These are phyloP conservation scores for Acronicta psi DNA, from an alignment of 2,888 invertebrate genomes.

Conservation along the genomic window DNA sequence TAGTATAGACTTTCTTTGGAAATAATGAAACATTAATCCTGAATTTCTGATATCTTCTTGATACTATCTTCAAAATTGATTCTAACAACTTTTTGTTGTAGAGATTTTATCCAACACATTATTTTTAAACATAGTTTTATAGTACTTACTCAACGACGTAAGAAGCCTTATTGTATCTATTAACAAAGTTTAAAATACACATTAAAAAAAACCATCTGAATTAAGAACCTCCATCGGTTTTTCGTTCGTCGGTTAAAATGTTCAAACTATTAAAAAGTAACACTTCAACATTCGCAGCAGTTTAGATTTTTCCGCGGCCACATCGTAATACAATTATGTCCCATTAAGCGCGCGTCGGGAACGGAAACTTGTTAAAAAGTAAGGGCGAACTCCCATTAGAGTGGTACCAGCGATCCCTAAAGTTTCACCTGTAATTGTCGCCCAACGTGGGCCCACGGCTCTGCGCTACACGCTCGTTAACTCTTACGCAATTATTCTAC, in stretches of 20 bases:
- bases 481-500: conserved; percentile 55
- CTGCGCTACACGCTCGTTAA: conserved; percentile 59
- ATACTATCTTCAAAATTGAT: background rate
- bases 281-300: conserved; percentile 9
- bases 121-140: too few relatives aligned
- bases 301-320: conserved; percentile 44
- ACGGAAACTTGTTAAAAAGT: conserved; percentile 83
- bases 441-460: conserved; percentile 27
- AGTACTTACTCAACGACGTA: too few relatives aligned
- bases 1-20: conserved; percentile 17
- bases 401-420: conserved; percentile 64
- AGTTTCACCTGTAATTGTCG: conserved; percentile 72
- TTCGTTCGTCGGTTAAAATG: too few relatives aligned
- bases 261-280: conserved; percentile 14
- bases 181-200: too few relatives aligned
- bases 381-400: conserved; percentile 78
- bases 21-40: background rate
- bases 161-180: too few relatives aligned
- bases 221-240: too few relatives aligned
- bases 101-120: too few relatives aligned
- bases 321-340: conserved; percentile 63
- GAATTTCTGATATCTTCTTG: too few relatives aligned
- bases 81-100: background rate
- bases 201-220: too few relatives aligned
- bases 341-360: conserved; percentile 55